Base-by-base conservation (phyloP, 2,797 vertebrate genomes). In the Rhinogobio ventralis region DNA sequence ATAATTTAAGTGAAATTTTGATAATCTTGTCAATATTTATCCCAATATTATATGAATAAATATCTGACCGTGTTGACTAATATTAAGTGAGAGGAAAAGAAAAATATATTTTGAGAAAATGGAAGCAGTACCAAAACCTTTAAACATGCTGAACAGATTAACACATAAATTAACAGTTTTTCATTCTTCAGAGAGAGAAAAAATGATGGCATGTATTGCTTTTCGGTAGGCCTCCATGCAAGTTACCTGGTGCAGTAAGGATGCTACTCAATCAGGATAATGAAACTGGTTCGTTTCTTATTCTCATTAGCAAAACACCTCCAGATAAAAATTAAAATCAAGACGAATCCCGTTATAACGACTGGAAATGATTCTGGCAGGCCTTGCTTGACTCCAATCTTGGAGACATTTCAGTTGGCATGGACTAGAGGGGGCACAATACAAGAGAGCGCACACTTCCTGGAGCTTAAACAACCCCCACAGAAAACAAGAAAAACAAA, bases 401-500 rank as follows among this genome's bases (percentile, higher is more conserved):
- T 84, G 86, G 72, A 84, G 78, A 60, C 28, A 15, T 60, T 76
- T 85, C 78, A 77, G 51, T 60, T 81, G 78, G 85, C 79, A 68
- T 30, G 66, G 83, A 81, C 73, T 42, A 25, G 46, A 57, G 64
- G 89, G 89, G 90, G 88, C 85, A 85, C 51, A 73, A 85, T 88
- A 86, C 55, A 64, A 62, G 76, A 76, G 80, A 66, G 85, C 81
- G 23, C 85, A 78, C 85, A 88, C 89, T 91, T 92, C 88, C 90
- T 86, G 90, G 84, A 90, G 87, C 85, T 90, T 88, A 86, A 85
- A 86, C 86, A 90, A 36, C 87, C 83, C 80, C 84, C 79, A 89
- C 42, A 90, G 88, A 93, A 90, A 89, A 89, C 88, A 75, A 88
- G 49, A 87, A 93, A 90, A 89, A 90, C 79, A 89, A 86, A 91